These are phyloP conservation scores for Ametastegia equiseti DNA, from an alignment of 2,888 invertebrate genomes.

Conservation along the genomic window DNA sequence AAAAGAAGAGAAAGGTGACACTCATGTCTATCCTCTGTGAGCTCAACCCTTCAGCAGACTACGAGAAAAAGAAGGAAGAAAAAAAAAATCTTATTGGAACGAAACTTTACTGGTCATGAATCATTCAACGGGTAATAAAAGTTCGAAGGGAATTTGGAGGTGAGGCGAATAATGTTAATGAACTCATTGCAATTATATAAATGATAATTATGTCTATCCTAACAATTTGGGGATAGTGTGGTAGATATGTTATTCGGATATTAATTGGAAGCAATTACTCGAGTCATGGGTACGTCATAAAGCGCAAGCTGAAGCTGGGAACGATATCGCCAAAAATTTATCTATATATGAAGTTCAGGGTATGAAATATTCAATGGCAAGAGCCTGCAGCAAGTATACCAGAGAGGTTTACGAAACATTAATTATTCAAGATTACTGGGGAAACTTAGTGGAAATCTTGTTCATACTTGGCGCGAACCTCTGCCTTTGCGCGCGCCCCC, in stretches of 20 bases:
- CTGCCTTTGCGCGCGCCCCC: constrained; percentile 45
- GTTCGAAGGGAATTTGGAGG: not conserved
- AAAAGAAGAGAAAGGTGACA: no score
- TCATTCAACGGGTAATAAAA: not conserved
- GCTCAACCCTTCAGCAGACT: not conserved
- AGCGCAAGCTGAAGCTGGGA: not conserved
- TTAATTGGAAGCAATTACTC: constrained; percentile 13
- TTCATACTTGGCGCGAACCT: constrained; percentile 42
- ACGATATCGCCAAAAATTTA: constrained; percentile 42
- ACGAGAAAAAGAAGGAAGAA: not conserved
- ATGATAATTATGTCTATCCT: not conserved
- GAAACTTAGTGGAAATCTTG: constrained; percentile 47
- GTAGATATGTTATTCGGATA: not conserved
- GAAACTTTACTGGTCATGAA: not conserved
- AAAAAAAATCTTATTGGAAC: not conserved
- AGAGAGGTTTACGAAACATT: constrained; percentile 42
- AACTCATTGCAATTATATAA: not conserved
- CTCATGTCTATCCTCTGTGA: not conserved
- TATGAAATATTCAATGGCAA: constrained; percentile 42
- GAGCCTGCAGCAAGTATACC: constrained; percentile 42
- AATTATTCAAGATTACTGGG: constrained; percentile 47
- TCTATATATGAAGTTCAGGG: constrained; percentile 30
- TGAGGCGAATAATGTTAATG: not conserved
- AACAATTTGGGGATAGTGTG: not conserved
- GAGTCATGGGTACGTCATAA: not conserved